Conservation (phyloP, 2,888 invertebrate genomes). For the Ochropacha duplaris region DNA sequence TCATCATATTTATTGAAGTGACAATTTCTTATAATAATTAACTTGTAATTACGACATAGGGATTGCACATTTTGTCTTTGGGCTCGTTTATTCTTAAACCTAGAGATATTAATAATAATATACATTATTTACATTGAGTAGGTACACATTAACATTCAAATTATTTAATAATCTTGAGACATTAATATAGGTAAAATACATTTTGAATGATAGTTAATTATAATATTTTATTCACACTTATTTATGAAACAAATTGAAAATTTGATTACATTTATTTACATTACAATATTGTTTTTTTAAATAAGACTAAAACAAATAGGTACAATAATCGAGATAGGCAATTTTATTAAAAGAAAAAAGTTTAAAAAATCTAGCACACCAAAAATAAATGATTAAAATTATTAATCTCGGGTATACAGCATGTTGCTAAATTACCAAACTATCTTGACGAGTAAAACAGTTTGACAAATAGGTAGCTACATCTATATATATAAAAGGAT, state of each 20-base stretch:
- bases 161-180: constrained; percentile 33
- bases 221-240: constrained; percentile 28
- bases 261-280: constrained; percentile 19
- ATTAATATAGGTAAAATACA: constrained; percentile 30
- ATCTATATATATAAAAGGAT: no score
- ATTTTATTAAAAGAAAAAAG: neutral
- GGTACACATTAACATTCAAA: constrained; percentile 22
- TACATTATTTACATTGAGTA: constrained; percentile 42
- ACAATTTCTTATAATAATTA: constrained; percentile 62
- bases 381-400: neutral
- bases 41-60: constrained; percentile 54
- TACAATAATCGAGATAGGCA: neutral
- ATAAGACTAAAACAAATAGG: neutral
- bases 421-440: neutral
- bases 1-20: constrained; percentile 74
- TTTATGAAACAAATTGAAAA: constrained; percentile 11
- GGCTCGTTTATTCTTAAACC: constrained; percentile 44
- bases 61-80: constrained; percentile 79
- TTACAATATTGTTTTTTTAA: constrained; percentile 10
- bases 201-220: constrained; percentile 15
- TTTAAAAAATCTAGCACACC: neutral
- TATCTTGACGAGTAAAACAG: neutral
- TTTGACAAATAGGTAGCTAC: neutral
- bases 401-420: neutral
- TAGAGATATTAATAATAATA: constrained; percentile 17